Base-by-base conservation (phyloP, 1,140 invertebrate genomes). In the Sycobia sp. region DNA sequence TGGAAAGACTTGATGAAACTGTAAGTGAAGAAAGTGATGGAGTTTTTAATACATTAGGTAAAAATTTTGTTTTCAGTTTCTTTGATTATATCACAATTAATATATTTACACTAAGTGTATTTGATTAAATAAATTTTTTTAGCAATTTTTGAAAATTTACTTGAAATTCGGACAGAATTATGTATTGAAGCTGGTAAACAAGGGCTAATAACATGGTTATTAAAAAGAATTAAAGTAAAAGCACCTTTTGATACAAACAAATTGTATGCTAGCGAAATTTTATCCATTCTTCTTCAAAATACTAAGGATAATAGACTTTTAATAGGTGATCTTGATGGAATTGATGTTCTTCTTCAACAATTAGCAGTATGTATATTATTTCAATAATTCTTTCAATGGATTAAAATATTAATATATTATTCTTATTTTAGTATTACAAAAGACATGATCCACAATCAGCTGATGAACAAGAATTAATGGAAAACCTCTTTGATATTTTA, bases 401-500 rank as follows among this genome's bases (percentile, higher is more conserved):
- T 49, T 49, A 10, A 16, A 41, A 56, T 13, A 39, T 29, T 25
- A 18, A 32, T 18, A 39, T 34, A 32, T 38, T 53, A 47, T 56
- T 63, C 46, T 29, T 41, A 16, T 53, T 83, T 23, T 72, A 93
- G 91, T 91, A 89, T 70, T 99, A 97, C 81, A 99, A 99, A 79
- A 83, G 94, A 46, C 94, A 98, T 75, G 95, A 99, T 84, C 97
- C 97, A 1, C 84, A 82, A 47, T 89, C 88, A 56, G 87, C 87
- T 10, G 96, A 99, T 80, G 97, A 99, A 79, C 89, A 94, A 72
- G 98, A 99, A 82, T 91, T 96, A 74, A 99, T 99, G 96, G 97
- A 99, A 78, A 99, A 99, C 83, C 82, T 99, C 44, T 99, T 99
- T 75, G 93, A 99, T 76, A 90, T 90, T 67, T 83, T 99, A 14